Percentiles rank a stretch among this genome's conserved stretches.
Conservation (phyloP, 2,113 vertebrate genomes). For the Petrocephalus zakoni region DNA sequence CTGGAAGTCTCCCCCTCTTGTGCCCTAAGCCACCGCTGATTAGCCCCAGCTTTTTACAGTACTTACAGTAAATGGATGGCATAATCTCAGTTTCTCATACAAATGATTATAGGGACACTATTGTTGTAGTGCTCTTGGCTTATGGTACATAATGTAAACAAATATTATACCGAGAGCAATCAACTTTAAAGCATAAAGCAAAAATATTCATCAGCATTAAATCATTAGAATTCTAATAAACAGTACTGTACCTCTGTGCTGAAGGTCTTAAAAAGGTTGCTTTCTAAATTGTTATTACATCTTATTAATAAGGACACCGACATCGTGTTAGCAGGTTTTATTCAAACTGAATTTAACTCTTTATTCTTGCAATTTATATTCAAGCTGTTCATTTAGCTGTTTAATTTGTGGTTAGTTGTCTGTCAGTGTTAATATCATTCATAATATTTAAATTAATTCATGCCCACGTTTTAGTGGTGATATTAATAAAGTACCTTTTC, state of each 20-base stretch:
- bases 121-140: neutral
- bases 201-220: neutral
- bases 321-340: neutral
- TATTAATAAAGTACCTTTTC: neutral
- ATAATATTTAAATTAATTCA: conserved; percentile 6
- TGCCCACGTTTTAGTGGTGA: neutral
- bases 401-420: conserved; percentile 3
- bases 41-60: neutral
- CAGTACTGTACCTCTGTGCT: neutral
- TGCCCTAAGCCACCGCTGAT: neutral
- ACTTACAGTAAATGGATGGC: neutral
- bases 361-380: conserved; percentile 1
- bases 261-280: neutral
- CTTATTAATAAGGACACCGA: neutral
- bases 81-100: neutral
- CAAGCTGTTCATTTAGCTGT: neutral
- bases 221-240: neutral
- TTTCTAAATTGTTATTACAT: neutral
- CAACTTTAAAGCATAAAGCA: neutral
- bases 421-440: neutral
- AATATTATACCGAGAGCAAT: neutral
- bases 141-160: neutral
- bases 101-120: neutral
- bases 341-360: neutral
- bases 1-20: neutral